phyloP scores from a whole-genome alignment of 2,113 vertebrate genomes.

The Synchiropus splendidus region DNA sequence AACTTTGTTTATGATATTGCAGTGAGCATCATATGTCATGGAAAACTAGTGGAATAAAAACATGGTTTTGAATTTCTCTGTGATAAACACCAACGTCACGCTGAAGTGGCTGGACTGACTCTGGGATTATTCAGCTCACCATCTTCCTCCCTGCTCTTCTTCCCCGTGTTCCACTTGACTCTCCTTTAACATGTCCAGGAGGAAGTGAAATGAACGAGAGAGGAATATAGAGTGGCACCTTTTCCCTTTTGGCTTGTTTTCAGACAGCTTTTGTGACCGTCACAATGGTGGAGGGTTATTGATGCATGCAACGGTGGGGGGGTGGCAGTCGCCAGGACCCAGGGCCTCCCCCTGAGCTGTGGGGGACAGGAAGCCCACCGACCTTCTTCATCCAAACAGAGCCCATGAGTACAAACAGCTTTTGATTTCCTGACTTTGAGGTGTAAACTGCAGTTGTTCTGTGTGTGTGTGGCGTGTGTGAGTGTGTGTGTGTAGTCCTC shows the following conservation, averaged over 20 bases:
- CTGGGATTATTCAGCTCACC: not conserved
- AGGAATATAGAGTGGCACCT: conserved; percentile 55
- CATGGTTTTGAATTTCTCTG: too few species aligned
- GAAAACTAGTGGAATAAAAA: too few species aligned
- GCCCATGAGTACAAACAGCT: conserved; percentile 42
- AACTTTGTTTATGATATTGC: too few species aligned
- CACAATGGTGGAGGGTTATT: conserved; percentile 48
- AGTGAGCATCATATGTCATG: too few species aligned
- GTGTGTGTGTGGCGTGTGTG: conserved; percentile 7
- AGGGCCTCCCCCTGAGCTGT: conserved; percentile 7
- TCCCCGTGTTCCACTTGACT: conserved; percentile 24
- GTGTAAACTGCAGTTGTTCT: conserved; percentile 19
- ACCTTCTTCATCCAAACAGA: conserved; percentile 23
- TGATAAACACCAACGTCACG: too few species aligned
- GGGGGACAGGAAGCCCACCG: conserved; percentile 38
- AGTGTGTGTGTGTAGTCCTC: conserved; percentile 2
- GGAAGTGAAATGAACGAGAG: conserved; percentile 34
- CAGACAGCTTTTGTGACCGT: conserved; percentile 47
- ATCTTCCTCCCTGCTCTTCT: conserved; percentile 10
- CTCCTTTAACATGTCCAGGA: conserved; percentile 27
- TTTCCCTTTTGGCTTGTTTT: conserved; percentile 34
- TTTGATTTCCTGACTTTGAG: conserved; percentile 49
- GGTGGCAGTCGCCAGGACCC: conserved; percentile 34
- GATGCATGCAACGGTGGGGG: conserved; percentile 36
- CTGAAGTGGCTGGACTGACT: too few species aligned